phyloP scores from a whole-genome alignment of 2,797 vertebrate species.

The Percopsis omiscomaycus region DNA sequence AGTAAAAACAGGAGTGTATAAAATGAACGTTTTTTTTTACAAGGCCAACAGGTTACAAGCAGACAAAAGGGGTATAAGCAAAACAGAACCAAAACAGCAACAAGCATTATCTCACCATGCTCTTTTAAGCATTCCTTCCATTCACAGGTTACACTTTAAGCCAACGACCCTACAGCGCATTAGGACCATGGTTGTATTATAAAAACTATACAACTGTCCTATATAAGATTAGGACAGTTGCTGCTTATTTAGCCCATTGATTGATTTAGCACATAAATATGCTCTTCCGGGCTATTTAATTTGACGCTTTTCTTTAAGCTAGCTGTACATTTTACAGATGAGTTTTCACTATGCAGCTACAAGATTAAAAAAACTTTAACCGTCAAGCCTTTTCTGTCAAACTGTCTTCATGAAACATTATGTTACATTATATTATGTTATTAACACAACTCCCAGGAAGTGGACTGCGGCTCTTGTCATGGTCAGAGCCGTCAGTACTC shows the following conservation, averaged over 20 bases:
- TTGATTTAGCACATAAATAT: constrained; percentile 9
- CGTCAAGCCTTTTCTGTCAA: constrained; percentile 11
- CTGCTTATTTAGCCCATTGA: constrained; percentile 12
- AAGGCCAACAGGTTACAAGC: constrained; percentile 68
- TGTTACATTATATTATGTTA: not conserved
- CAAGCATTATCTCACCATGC: constrained; percentile 66
- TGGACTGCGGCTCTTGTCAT: constrained; percentile 16
- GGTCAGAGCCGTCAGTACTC: not conserved
- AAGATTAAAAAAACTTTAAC: not conserved
- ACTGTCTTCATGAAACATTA: constrained; percentile 25
- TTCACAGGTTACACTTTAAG: constrained; percentile 52
- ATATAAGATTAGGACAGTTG: constrained; percentile 8
- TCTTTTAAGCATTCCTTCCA: constrained; percentile 58
- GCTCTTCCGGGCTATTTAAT: constrained; percentile 15
- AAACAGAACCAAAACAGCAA: constrained; percentile 66
- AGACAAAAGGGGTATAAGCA: constrained; percentile 44
- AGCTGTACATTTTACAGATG: constrained; percentile 9
- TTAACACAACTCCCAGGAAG: constrained; percentile 30
- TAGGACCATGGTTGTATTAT: no score
- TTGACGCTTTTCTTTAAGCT: constrained; percentile 37
- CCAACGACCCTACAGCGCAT: constrained; percentile 36
- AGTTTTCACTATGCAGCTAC: no score
- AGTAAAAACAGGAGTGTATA: constrained; percentile 71
- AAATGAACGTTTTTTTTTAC: constrained; percentile 59
- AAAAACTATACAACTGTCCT: no score